These are phyloP conservation scores for Drosophila jambulina DNA, from an alignment of 1,140 invertebrate species.

Conservation along the genomic window DNA sequence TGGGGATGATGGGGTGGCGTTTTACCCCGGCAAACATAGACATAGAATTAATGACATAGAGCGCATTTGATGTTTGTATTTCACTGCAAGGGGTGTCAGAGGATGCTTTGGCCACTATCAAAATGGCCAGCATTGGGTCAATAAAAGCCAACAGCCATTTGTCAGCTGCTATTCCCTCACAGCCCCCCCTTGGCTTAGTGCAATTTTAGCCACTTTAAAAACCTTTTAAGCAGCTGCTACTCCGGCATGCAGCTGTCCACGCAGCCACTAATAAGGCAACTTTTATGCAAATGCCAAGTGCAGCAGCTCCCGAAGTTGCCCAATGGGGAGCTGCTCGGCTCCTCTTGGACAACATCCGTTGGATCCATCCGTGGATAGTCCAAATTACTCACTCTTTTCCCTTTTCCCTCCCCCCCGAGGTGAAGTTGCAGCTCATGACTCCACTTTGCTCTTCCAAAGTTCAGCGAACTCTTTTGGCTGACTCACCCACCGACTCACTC, in stretches of 20 bases:
- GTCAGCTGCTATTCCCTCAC: constrained; percentile 1
- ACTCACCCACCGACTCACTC: constrained; percentile 45
- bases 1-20: background rate
- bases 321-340: background rate
- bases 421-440: constrained; percentile 20
- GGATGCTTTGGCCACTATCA: constrained; percentile 10
- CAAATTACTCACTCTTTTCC: constrained; percentile 41
- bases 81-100: constrained; percentile 32
- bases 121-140: constrained; percentile 29
- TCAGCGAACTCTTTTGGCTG: constrained; percentile 71
- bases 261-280: constrained; percentile 72
- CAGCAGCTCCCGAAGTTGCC: constrained; percentile 23
- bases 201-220: constrained; percentile 56
- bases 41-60: constrained; percentile 46
- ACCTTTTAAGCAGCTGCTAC: constrained; percentile 77
- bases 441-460: constrained; percentile 22
- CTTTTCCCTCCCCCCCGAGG: background rate
- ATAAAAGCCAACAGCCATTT: constrained; percentile 48
- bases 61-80: constrained; percentile 52
- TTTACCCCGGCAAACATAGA: constrained; percentile 4
- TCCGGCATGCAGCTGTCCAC: constrained; percentile 45
- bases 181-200: constrained; percentile 7
- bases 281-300: constrained; percentile 75
- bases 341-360: constrained; percentile 43
- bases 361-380: constrained; percentile 6